A percentile compares a stretch with the other conserved stretches of the same genome.
These are phyloP conservation scores for Drosophila azteca DNA, from an alignment of 1,140 invertebrate genomes.

Conservation along the genomic window DNA sequence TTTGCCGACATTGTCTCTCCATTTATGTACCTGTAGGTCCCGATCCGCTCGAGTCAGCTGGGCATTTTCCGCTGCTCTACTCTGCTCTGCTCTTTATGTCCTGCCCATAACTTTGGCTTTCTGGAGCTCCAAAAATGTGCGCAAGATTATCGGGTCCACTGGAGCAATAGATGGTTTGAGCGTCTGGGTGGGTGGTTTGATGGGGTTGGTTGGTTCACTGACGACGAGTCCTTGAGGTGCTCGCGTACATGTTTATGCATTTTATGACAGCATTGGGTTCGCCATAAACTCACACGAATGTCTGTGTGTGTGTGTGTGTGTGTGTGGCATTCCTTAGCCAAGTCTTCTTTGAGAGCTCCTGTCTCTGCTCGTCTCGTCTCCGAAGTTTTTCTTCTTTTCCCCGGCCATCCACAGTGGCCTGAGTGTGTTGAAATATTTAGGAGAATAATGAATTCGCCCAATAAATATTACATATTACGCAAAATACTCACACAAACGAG, in stretches of 20 bases:
- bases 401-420: background rate
- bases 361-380: background rate
- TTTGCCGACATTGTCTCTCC: background rate
- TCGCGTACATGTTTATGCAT: constrained; percentile 31
- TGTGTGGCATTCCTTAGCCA: no score
- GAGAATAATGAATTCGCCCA: constrained; percentile 50
- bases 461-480: constrained; percentile 55
- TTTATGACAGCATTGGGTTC: constrained; percentile 33
- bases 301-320: no score
- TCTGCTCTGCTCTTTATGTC: constrained; percentile 9
- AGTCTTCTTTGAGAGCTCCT: constrained; percentile 26
- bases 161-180: background rate
- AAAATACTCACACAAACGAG: constrained; percentile 6
- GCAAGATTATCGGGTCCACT: constrained; percentile 25
- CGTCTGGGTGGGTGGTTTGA: background rate
- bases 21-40: no score
- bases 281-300: constrained; percentile 26
- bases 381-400: constrained; percentile 19
- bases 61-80: no score
- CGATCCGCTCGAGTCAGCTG: no score
- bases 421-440: constrained; percentile 61
- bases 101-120: constrained; percentile 38
- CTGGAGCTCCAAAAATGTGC: constrained; percentile 52
- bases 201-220: background rate
- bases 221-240: background rate